Evolutionary conservation across 2,888 invertebrate genomes (phyloP).

Genomic region (Salticus scenicus): DNA sequence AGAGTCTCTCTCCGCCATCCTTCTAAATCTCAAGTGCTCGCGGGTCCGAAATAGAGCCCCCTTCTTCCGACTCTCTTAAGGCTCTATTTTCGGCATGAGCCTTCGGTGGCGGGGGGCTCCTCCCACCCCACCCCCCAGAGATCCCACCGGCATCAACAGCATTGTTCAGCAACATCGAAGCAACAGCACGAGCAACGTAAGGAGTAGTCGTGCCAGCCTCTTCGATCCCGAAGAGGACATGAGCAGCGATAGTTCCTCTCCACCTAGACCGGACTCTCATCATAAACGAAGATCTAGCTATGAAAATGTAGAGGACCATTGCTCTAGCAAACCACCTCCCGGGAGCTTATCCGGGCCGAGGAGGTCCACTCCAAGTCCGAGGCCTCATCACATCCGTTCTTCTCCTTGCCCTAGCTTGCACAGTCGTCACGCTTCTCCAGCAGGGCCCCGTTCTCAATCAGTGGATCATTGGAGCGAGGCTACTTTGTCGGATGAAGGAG

Average conservation of each 20-base stretch:
- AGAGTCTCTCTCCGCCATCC: neutral
- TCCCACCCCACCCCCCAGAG: conserved; percentile 53
- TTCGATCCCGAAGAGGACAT: conserved; percentile 49
- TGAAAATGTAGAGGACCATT: conserved; percentile 46
- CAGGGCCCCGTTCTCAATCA: conserved; percentile 12
- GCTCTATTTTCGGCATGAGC: conserved; percentile 30
- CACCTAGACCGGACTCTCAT: conserved; percentile 19
- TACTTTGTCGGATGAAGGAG: conserved; percentile 6
- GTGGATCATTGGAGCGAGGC: conserved; percentile 18
- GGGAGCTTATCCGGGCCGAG: conserved; percentile 10
- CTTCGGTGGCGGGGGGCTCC: conserved; percentile 20
- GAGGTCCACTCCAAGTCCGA: conserved; percentile 39
- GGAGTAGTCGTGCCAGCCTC: neutral
- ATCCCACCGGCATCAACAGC: conserved; percentile 64
- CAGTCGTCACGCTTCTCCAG: neutral
- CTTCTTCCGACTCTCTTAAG: neutral
- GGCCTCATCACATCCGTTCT: neutral
- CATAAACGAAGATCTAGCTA: conserved; percentile 47
- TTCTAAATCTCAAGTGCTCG: conserved; percentile 15
- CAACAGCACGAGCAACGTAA: neutral
- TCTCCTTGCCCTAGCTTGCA: conserved; percentile 7
- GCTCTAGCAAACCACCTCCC: conserved; percentile 38
- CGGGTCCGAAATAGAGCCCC: conserved; percentile 37
- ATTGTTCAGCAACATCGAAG: conserved; percentile 41
- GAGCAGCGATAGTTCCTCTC: conserved; percentile 65